Percentiles rank a stretch among this genome's conserved stretches.
These are phyloP conservation scores for Drosophila barbarae DNA, from an alignment of 2,888 invertebrate species.

Conservation along the genomic window DNA sequence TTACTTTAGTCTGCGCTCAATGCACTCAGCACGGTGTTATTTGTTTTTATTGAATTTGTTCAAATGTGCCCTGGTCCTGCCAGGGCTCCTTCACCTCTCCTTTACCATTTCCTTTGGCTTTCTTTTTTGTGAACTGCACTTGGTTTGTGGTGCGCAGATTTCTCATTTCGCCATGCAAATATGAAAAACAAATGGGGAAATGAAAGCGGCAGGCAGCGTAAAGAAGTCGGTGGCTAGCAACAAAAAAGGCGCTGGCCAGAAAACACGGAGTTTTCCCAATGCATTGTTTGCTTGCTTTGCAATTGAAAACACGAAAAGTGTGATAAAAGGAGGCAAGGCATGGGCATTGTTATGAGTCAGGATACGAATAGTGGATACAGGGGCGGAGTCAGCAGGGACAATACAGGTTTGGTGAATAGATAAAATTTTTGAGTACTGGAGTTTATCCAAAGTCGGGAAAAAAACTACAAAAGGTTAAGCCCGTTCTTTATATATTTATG, in stretches of 20 bases:
- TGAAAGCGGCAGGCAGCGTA: constrained; percentile 19
- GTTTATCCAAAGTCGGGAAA: neutral
- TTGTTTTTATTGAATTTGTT: constrained; percentile 68
- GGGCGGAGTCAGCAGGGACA: neutral
- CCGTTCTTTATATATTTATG: neutral
- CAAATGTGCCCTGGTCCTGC: constrained; percentile 51
- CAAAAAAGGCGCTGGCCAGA: constrained; percentile 27
- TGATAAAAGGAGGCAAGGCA: constrained; percentile 7
- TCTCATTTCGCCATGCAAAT: constrained; percentile 72
- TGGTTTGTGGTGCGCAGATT: constrained; percentile 57
- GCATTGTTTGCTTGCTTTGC: constrained; percentile 65
- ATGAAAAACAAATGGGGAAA: constrained; percentile 65
- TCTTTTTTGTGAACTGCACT: constrained; percentile 8
- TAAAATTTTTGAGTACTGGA: neutral
- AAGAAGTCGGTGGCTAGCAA: constrained; percentile 25
- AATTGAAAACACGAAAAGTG: constrained; percentile 59
- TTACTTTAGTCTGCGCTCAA: constrained; percentile 68
- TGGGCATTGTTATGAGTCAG: constrained; percentile 50
- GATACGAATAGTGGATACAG: neutral
- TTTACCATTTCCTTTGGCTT: constrained; percentile 1
- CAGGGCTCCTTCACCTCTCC: neutral
- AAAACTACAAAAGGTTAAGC: neutral
- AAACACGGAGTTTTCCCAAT: constrained; percentile 58
- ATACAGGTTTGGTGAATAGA: neutral
- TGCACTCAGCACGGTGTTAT: constrained; percentile 48